Evolutionary conservation across 2,888 invertebrate species (phyloP).

Genomic region (Griposia aprilina): DNA sequence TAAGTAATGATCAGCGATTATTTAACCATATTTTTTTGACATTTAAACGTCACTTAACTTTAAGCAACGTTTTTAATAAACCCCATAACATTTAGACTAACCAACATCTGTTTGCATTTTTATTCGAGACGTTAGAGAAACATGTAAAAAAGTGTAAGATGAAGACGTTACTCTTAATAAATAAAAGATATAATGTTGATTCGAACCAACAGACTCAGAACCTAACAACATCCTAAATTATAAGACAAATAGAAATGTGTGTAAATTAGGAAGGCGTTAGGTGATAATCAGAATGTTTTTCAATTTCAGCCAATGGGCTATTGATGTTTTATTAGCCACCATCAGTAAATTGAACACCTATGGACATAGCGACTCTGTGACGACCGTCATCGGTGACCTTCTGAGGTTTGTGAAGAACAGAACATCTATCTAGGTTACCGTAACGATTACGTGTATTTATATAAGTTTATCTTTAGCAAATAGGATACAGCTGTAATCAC

Average conservation of each 20-base stretch:
- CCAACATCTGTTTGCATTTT: conserved; percentile 39
- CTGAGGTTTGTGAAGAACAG: conserved; percentile 36
- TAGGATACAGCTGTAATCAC: conserved; percentile 76
- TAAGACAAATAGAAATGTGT: conserved; percentile 78
- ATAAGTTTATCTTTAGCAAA: conserved; percentile 51
- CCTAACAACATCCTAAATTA: conserved; percentile 67
- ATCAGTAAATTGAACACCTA: conserved; percentile 45
- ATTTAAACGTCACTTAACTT: no score
- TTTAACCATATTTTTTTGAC: no score
- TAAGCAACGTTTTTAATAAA: no score
- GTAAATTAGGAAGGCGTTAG: conserved; percentile 68
- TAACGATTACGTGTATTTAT: conserved; percentile 45
- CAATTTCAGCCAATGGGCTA: conserved; percentile 60
- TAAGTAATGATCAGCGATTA: no score
- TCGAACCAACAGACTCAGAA: conserved; percentile 41
- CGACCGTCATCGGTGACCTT: conserved; percentile 44
- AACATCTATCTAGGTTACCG: conserved; percentile 61
- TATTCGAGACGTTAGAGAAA: conserved; percentile 8
- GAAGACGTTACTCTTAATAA: conserved; percentile 36
- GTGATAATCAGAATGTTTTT: conserved; percentile 79
- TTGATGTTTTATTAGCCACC: conserved; percentile 47
- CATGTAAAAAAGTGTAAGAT: conserved; percentile 25
- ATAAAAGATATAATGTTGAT: conserved; percentile 41
- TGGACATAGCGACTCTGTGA: conserved; percentile 29
- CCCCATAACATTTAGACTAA: conserved; percentile 41